Evolutionary conservation across 2,113 vertebrate species (phyloP).

Genomic region (Hirundichthys speculiger): DNA sequence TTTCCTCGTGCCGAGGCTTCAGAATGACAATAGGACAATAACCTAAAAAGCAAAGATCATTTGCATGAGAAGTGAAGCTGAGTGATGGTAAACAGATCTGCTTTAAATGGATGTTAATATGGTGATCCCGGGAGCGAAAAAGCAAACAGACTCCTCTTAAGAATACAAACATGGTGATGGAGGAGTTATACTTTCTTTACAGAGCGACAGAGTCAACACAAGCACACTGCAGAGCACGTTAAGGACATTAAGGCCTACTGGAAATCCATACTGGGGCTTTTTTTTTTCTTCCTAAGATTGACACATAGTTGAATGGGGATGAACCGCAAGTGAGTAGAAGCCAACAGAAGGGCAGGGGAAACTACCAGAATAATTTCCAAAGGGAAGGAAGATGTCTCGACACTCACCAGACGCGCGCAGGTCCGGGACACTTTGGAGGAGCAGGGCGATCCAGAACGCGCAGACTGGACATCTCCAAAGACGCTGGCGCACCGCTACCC

Average conservation of each 20-base stretch:
- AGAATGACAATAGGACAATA: slow-evolving; percentile 55
- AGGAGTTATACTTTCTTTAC: slow-evolving; percentile 1
- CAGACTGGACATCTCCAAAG: slow-evolving; percentile 72
- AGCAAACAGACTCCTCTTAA: slow-evolving; percentile 7
- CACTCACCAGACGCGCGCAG: slow-evolving; percentile 72
- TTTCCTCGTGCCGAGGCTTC: slow-evolving; percentile 46
- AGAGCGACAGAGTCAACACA: not conserved
- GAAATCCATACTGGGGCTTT: not conserved
- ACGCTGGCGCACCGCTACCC: slow-evolving; percentile 66
- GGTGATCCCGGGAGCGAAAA: slow-evolving; percentile 13
- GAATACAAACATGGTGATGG: slow-evolving; percentile 1
- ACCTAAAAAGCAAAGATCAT: slow-evolving; percentile 64
- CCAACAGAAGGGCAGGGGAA: not conserved
- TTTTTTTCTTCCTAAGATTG: not conserved
- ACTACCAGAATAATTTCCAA: slow-evolving; percentile 1
- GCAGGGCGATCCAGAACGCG: slow-evolving; percentile 64
- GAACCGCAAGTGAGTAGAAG: not conserved
- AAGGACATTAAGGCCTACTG: no score
- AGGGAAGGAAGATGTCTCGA: not conserved
- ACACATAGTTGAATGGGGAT: slow-evolving; percentile 22
- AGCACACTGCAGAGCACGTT: no score
- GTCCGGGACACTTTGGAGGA: slow-evolving; percentile 62
- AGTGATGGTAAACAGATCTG: slow-evolving; percentile 13
- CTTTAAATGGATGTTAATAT: not conserved
- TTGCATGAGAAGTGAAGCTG: slow-evolving; percentile 53